Conservation (phyloP, 2,113 vertebrate species). For the Junco hyemalis region DNA sequence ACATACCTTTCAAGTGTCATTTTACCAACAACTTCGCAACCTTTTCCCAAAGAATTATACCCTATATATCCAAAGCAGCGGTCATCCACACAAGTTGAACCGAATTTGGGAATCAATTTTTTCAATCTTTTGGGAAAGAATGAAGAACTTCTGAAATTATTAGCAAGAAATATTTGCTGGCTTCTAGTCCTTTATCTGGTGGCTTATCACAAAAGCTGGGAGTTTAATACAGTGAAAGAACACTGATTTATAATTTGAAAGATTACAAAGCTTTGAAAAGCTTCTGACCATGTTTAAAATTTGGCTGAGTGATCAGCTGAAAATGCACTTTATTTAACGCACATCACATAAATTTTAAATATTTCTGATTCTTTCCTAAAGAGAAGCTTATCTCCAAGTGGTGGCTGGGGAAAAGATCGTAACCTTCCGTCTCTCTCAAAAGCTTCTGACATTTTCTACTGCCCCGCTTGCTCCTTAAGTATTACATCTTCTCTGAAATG, state of each 20-base stretch:
- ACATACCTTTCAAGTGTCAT: not conserved
- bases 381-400: constrained; percentile 1
- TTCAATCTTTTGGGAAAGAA: not conserved
- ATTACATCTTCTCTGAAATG: not conserved
- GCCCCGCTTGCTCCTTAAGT: not conserved
- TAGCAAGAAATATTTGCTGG: not conserved
- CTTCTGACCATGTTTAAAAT: not conserved
- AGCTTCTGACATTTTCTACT: constrained; percentile 11
- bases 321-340: not conserved
- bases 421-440: not conserved
- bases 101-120: not conserved
- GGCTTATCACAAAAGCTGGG: not conserved
- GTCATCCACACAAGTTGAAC: not conserved
- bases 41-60: not conserved
- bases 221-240: not conserved
- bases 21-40: not conserved
- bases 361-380: constrained; percentile 15
- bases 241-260: not conserved
- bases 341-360: not conserved
- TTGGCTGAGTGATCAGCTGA: not conserved
- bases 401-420: not conserved
- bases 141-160: not conserved
- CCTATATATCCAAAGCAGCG: not conserved
- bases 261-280: not conserved
- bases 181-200: not conserved